Evolutionary conservation across 2,888 invertebrate species (phyloP).

Genomic region (Ditula angustiorana): DNA sequence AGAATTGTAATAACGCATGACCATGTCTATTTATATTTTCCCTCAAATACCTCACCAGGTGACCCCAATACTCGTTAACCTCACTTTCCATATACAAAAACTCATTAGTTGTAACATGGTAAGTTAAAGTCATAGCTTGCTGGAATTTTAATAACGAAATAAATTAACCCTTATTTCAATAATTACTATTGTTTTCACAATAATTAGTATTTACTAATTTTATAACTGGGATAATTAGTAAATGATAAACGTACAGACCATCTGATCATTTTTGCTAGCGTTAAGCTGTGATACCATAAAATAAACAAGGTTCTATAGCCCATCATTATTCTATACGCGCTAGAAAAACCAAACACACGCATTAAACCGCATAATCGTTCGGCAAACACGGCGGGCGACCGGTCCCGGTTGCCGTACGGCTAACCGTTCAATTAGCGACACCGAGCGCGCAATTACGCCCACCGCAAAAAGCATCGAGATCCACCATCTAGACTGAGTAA

Average conservation of each 20-base stretch:
- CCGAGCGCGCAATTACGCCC: constrained; percentile 67
- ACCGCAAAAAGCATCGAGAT: constrained; percentile 54
- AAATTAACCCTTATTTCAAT: no score
- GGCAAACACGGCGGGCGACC: constrained; percentile 60
- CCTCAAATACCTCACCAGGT: background rate
- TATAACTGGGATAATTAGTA: no score
- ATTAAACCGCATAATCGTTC: constrained; percentile 65
- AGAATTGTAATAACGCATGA: background rate
- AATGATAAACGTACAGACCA: background rate
- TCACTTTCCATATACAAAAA: no score
- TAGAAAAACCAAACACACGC: constrained; percentile 51
- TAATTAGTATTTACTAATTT: no score
- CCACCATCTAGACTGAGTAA: constrained; percentile 28
- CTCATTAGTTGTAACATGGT: no score
- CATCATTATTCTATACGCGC: constrained; percentile 34
- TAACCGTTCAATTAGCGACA: constrained; percentile 76
- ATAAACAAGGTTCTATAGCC: background rate
- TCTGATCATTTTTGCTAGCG: background rate
- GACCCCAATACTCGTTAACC: no score
- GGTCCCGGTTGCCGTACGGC: constrained; percentile 58
- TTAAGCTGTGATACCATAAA: background rate
- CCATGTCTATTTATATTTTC: background rate
- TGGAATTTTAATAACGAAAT: no score
- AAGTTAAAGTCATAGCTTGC: no score
- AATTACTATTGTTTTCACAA: no score